A percentile compares a stretch with the other conserved stretches of the same genome.
Evolutionary conservation across 2,113 vertebrate species (phyloP).

Genomic region (Labeo catla): DNA sequence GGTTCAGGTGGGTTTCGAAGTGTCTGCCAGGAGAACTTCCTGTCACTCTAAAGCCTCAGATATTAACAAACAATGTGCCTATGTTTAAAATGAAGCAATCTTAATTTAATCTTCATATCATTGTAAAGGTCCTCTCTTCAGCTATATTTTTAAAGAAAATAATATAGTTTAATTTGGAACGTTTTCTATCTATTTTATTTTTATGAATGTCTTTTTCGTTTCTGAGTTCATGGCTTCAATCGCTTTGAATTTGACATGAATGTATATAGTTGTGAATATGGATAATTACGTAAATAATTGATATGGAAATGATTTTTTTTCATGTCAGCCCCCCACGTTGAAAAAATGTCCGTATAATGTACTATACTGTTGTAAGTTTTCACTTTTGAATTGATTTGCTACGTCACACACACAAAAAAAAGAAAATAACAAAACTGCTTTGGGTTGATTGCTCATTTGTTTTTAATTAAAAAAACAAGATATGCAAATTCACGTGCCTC

Average conservation of each 20-base stretch:
- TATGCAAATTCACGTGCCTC: constrained; percentile 57
- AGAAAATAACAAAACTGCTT: constrained; percentile 39
- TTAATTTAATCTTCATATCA: constrained; percentile 76
- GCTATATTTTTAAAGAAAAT: constrained; percentile 76
- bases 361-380: constrained; percentile 69
- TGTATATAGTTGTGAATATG: constrained; percentile 82
- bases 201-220: constrained; percentile 52
- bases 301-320: constrained; percentile 67
- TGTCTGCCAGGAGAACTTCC: constrained; percentile 44
- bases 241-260: constrained; percentile 72
- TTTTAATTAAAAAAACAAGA: constrained; percentile 76
- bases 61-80: constrained; percentile 78
- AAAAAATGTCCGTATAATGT: constrained; percentile 64
- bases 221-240: constrained; percentile 52
- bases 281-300: constrained; percentile 73
- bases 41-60: constrained; percentile 66
- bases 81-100: constrained; percentile 79
- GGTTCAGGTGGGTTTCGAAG: constrained; percentile 26
- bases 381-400: constrained; percentile 75
- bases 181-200: constrained; percentile 60
- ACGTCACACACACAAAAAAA: constrained; percentile 63
- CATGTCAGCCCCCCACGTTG: constrained; percentile 68
- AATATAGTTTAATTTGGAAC: constrained; percentile 74
- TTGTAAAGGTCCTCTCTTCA: constrained; percentile 66
- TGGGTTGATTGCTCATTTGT: constrained; percentile 69